Evolutionary conservation across 1,140 invertebrate genomes (phyloP), one percentile per base, ranked within the genome.

Genomic region (Cyclina sinensis): DNA sequence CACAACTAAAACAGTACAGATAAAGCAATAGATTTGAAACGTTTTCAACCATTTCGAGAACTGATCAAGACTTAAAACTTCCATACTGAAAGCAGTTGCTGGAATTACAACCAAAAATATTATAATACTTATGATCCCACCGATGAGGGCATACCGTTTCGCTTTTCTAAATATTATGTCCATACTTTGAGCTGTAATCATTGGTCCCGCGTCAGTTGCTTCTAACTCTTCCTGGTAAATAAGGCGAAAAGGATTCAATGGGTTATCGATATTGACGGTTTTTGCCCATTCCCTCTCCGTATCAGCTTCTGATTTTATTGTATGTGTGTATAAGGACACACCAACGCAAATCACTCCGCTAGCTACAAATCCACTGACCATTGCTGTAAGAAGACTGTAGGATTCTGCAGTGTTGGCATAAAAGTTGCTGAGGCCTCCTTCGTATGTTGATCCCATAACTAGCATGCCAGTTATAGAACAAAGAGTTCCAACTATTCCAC

Each of bases 201-300:
- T 46, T 39, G 48, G 46, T 14, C 90, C 83, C 16, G 74, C 86
- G 14, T 57, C 51, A 27, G 73, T 54, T 54, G 54, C 39, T 27
- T 30, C 24, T 7, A 81, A n/a, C 32, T 85, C 62, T 43, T 93
- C 70, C 37, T 82, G 59, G 65, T 94, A 94, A 46, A 92, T 82
- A 30, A 93, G 87, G 24, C 89, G 79, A 92, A 93, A 95, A 21
- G 94, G 93, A 46, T 80, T 65, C 30, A 95, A 70, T 14, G 94
- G 94, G 57, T 95, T 95, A 79, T 95, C 94, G 51, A 95, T 94
- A 70, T 92, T 90, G 37, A 93, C 81, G 12, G 94, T 95, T 65
- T 92, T 93, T 46, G 94, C 92, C 94, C 94, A 94, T 59, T 92
- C 91, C 24, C 48, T 89, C 24, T 51, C 30, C 16, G 37, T 62